Conservation (phyloP, 2,888 invertebrate genomes). For the Clitarchus hookeri region DNA sequence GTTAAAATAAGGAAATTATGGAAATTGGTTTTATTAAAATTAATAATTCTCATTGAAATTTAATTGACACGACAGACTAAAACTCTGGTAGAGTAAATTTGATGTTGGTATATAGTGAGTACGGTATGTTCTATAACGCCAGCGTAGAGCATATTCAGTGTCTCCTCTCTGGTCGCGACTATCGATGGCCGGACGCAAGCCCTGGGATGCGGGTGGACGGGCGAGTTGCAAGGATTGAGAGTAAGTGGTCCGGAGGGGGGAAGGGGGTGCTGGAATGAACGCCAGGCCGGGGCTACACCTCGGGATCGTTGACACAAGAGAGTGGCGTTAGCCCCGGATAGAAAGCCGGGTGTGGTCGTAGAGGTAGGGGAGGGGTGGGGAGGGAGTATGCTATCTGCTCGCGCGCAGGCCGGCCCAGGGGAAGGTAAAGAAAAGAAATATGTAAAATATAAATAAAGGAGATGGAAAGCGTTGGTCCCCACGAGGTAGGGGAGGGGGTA, state of each 20-base stretch:
- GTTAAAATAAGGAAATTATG: too few relatives aligned
- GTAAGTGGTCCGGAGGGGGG: neutral
- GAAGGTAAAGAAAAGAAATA: constrained; percentile 19
- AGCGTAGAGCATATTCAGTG: too few relatives aligned
- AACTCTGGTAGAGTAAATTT: too few relatives aligned
- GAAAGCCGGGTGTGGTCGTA: neutral
- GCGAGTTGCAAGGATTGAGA: too few relatives aligned
- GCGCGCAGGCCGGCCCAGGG: neutral
- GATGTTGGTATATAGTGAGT: too few relatives aligned
- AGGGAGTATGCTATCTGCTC: neutral
- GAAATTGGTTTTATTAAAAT: too few relatives aligned
- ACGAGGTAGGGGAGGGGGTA: neutral
- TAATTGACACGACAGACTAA: too few relatives aligned
- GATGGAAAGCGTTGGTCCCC: neutral
- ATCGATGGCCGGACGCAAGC: too few relatives aligned
- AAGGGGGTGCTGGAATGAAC: neutral
- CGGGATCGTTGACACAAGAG: constrained; percentile 14
- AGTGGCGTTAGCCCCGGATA: constrained; percentile 1
- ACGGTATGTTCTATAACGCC: too few relatives aligned
- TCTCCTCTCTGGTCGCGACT: too few relatives aligned
- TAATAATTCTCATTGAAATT: too few relatives aligned
- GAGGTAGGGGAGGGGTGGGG: neutral
- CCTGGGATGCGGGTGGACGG: too few relatives aligned
- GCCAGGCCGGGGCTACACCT: neutral
- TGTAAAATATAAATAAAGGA: constrained; percentile 28